phyloP scores from a whole-genome alignment of 2,888 invertebrate genomes.

The Trypoxylon attenuatum region DNA sequence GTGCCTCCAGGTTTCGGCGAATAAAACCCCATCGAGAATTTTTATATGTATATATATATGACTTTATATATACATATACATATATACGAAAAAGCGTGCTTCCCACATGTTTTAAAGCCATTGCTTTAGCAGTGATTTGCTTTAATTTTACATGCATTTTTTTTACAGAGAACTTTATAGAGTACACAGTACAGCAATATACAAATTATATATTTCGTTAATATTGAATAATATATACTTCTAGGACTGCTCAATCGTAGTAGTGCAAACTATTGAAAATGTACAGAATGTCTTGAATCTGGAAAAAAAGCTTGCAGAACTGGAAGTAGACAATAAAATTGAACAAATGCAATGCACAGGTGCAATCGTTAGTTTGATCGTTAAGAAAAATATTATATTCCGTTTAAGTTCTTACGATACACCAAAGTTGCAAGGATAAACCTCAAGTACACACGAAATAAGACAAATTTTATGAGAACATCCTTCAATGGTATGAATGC shows the following conservation, averaged over 20 bases:
- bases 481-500: constrained; percentile 54
- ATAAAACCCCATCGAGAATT: constrained; percentile 6
- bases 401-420: constrained; percentile 30
- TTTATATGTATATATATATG: too few species aligned
- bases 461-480: constrained; percentile 32
- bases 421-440: constrained; percentile 20
- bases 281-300: constrained; percentile 21
- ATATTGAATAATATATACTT: constrained; percentile 10
- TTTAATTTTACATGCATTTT: constrained; percentile 31
- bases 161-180: constrained; percentile 13
- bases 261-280: constrained; percentile 3
- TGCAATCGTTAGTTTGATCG: constrained; percentile 14
- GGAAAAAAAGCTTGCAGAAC: constrained; percentile 2
- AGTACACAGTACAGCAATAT: constrained; percentile 2
- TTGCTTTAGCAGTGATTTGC: constrained; percentile 14
- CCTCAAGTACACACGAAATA: constrained; percentile 47
- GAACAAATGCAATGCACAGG: constrained; percentile 25
- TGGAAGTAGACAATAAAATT: constrained; percentile 25
- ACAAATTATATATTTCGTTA: constrained; percentile 16
- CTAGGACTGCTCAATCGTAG: constrained; percentile 25
- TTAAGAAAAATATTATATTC: constrained; percentile 13
- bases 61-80: constrained; percentile 15
- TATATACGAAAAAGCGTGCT: constrained; percentile 7
- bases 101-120: constrained; percentile 9
- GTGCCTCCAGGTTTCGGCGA: not conserved